Evolutionary conservation across 2,888 invertebrate species (phyloP).

Genomic region (Zaprionus lineosus): DNA sequence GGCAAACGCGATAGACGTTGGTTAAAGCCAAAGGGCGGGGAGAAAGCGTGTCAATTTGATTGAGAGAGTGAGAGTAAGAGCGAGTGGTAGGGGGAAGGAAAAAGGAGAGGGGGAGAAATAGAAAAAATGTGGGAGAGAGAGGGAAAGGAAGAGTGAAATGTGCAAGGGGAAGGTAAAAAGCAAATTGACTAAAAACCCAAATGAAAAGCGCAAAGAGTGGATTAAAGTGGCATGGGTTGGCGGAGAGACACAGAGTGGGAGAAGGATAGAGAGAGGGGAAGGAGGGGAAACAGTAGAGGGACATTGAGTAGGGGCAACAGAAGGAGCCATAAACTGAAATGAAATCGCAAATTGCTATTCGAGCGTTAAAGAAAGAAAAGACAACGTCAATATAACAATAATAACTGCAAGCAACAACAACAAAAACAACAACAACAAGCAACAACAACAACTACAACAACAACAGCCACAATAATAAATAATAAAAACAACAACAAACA

Average conservation of each 20-base stretch:
- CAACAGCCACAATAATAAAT: slow-evolving; percentile 3
- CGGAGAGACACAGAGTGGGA: neutral
- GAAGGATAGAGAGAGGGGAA: neutral
- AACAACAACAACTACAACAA: slow-evolving; percentile 8
- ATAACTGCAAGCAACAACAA: slow-evolving; percentile 11
- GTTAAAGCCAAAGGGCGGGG: too few species aligned
- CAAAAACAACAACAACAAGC: slow-evolving; percentile 6
- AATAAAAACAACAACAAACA: slow-evolving; percentile 21
- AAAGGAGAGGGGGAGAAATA: neutral
- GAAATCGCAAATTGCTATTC: slow-evolving; percentile 65
- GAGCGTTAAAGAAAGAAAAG: slow-evolving; percentile 34
- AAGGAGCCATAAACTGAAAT: slow-evolving; percentile 47
- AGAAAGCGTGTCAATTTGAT: slow-evolving; percentile 73
- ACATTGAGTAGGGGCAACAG: neutral
- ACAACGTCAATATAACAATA: slow-evolving; percentile 4
- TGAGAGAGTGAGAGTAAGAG: slow-evolving; percentile 43
- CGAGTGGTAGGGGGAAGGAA: neutral
- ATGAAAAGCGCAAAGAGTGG: slow-evolving; percentile 46
- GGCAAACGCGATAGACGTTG: slow-evolving; percentile 5
- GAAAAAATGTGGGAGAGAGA: neutral
- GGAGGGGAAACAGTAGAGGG: neutral
- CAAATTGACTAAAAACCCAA: slow-evolving; percentile 17
- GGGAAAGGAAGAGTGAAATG: neutral
- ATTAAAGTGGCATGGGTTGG: neutral
- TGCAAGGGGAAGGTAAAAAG: neutral